Percentiles rank a stretch among this genome's conserved stretches.
Conservation (phyloP, 2,797 vertebrate species). For the Acanthopagrus latus region DNA sequence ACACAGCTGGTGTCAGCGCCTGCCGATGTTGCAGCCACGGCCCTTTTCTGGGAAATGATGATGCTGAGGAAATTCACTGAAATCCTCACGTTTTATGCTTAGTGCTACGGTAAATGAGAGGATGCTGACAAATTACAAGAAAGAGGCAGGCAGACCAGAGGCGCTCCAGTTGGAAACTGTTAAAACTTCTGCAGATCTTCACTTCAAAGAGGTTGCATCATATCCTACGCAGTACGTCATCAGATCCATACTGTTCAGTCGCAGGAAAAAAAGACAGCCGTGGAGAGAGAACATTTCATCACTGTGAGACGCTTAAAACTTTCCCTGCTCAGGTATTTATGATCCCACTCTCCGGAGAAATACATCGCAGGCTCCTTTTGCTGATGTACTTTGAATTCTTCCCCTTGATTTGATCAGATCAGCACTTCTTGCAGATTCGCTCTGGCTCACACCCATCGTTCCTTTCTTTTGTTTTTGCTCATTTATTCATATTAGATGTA, state of each 20-base stretch:
- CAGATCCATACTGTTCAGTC: neutral
- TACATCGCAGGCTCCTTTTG: neutral
- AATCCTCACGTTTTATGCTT: too few species aligned
- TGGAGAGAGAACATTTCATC: neutral
- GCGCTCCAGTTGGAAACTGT: neutral
- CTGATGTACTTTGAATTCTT: neutral
- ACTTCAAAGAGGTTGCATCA: neutral
- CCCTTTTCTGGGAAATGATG: neutral
- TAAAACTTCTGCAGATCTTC: neutral
- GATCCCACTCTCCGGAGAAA: neutral
- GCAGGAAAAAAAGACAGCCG: neutral
- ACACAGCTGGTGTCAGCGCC: too few species aligned
- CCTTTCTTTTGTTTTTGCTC: neutral
- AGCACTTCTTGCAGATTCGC: neutral
- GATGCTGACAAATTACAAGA: neutral
- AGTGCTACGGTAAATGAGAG: neutral
- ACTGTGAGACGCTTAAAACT: neutral
- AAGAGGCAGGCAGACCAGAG: neutral
- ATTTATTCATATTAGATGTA: too few species aligned
- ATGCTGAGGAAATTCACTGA: neutral
- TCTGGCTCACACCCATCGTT: neutral
- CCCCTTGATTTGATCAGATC: neutral
- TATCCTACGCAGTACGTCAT: neutral
- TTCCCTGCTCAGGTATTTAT: neutral
- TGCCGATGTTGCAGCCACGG: rapidly evolving